phyloP scores from a whole-genome alignment of 2,888 invertebrate genomes.

The Litoditis marina region DNA sequence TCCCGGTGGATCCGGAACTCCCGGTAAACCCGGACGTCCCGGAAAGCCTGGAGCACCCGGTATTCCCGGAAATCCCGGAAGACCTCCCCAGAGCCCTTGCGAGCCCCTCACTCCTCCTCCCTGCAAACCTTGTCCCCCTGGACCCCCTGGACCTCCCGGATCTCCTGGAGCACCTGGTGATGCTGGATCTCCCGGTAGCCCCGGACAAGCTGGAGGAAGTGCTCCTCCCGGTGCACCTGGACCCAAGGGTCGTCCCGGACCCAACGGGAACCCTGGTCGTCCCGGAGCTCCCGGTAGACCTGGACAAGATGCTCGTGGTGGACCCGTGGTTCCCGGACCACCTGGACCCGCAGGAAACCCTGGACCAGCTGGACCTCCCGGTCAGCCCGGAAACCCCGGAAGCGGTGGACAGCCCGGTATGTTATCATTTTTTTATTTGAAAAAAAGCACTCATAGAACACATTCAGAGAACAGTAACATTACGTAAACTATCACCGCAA shows the following conservation, averaged over 20 bases:
- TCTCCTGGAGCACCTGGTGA: conserved; percentile 26
- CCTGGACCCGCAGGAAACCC: conserved; percentile 25
- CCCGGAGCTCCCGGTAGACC: conserved; percentile 22
- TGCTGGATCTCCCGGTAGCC: conserved; percentile 21
- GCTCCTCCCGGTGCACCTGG: conserved; percentile 10
- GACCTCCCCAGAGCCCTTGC: conserved; percentile 44
- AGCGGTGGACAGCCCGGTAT: conserved; percentile 28
- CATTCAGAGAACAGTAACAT: too few relatives aligned
- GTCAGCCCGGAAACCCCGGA: conserved; percentile 35
- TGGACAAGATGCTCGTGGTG: conserved; percentile 7
- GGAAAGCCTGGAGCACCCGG: conserved; percentile 29
- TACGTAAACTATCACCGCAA: too few relatives aligned
- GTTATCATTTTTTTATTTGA: too few relatives aligned
- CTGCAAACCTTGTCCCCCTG: conserved; percentile 29
- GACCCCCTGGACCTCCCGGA: conserved; percentile 35
- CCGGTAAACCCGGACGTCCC: conserved; percentile 41
- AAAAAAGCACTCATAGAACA: too few relatives aligned
- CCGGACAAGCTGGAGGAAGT: conserved; percentile 17
- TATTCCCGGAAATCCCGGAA: conserved; percentile 49
- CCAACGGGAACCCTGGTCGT: conserved; percentile 25
- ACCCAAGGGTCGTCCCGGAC: conserved; percentile 25
- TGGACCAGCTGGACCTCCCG: conserved; percentile 39
- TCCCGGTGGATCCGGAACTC: conserved; percentile 41
- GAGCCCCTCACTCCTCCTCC: conserved; percentile 42
- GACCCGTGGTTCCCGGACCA: conserved; percentile 13